phyloP scores from a whole-genome alignment of 2,113 vertebrate genomes.

The Tachysurus vachellii region DNA sequence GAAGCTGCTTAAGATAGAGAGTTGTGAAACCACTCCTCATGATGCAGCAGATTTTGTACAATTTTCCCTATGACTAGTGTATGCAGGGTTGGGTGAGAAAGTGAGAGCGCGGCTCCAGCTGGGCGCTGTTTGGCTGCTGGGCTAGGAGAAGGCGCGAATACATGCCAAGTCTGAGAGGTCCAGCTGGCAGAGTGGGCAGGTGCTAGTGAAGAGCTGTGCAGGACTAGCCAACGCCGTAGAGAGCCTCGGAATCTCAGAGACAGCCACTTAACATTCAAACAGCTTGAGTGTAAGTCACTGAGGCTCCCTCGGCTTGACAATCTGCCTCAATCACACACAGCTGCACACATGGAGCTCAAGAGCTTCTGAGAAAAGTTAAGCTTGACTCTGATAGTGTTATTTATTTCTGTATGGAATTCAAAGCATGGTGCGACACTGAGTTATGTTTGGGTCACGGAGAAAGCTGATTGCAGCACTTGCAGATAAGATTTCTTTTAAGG shows the following conservation, averaged over 20 bases:
- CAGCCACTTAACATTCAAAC: constrained; percentile 48
- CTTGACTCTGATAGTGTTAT: constrained; percentile 40
- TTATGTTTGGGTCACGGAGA: constrained; percentile 26
- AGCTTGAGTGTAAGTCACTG: constrained; percentile 34
- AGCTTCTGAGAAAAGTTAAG: constrained; percentile 37
- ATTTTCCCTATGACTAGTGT: constrained; percentile 5
- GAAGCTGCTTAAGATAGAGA: constrained; percentile 23
- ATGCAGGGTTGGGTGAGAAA: not conserved
- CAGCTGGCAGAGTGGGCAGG: constrained; percentile 49
- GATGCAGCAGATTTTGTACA: constrained; percentile 23
- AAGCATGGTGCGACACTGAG: constrained; percentile 32
- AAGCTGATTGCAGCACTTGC: constrained; percentile 27
- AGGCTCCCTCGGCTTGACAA: constrained; percentile 25
- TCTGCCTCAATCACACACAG: constrained; percentile 25
- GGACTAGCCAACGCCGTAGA: not conserved
- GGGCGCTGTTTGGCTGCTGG: not conserved
- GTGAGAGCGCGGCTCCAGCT: constrained; percentile 22
- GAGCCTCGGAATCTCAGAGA: constrained; percentile 34
- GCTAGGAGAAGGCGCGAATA: not conserved
- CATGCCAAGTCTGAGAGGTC: constrained; percentile 36
- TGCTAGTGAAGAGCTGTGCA: constrained; percentile 12
- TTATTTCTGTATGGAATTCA: constrained; percentile 37
- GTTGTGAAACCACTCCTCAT: constrained; percentile 18
- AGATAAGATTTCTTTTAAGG: constrained; percentile 45
- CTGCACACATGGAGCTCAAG: constrained; percentile 10